A percentile compares a stretch with the other conserved stretches of the same genome.
Evolutionary conservation across 2,888 invertebrate species (phyloP).

Genomic region (Acronicta alni): DNA sequence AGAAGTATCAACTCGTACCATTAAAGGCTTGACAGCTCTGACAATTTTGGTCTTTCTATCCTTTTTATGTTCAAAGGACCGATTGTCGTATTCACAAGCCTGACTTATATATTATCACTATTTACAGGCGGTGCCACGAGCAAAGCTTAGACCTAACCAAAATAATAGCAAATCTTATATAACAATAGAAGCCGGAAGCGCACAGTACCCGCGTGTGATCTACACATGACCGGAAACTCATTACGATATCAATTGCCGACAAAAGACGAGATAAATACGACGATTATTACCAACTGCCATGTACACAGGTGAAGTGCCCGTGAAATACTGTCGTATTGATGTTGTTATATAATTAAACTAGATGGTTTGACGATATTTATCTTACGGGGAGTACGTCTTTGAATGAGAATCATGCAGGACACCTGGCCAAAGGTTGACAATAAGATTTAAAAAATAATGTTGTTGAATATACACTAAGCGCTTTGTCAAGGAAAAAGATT

Average conservation of each 20-base stretch:
- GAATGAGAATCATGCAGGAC: no score
- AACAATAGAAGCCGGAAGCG: constrained; percentile 36
- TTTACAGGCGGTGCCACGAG: background rate
- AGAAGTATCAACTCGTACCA: no score
- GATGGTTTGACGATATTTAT: no score
- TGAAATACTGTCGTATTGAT: constrained; percentile 7
- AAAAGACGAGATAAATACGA: constrained; percentile 22
- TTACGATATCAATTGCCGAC: constrained; percentile 41
- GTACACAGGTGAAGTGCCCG: constrained; percentile 19
- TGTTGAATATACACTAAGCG: no score
- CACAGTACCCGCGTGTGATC: constrained; percentile 25
- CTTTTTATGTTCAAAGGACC: background rate
- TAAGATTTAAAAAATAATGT: no score
- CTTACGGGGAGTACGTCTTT: no score
- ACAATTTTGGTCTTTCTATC: background rate
- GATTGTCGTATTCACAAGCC: background rate
- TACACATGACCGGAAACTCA: constrained; percentile 40
- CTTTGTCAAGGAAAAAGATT: no score
- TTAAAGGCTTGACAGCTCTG: no score
- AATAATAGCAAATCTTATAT: constrained; percentile 16
- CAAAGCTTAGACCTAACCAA: background rate
- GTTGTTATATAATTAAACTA: background rate
- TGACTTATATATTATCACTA: background rate
- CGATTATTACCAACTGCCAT: constrained; percentile 11
- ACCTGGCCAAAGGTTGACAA: no score